phyloP scores from a whole-genome alignment of 2,888 invertebrate genomes.

The Acanthosepion esculentum region DNA sequence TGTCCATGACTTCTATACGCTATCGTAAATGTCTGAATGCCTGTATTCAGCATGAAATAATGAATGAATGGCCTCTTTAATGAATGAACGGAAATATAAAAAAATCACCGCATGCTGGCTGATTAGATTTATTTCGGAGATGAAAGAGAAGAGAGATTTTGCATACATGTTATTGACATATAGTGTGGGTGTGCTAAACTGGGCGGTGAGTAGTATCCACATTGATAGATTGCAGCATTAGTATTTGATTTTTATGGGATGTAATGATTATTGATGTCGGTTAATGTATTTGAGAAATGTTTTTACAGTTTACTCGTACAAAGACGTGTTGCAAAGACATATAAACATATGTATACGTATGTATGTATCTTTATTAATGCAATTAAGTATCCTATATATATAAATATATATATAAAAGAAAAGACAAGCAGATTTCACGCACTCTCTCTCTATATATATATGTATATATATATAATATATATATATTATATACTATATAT shows the following conservation, averaged over 20 bases:
- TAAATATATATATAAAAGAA: too few species aligned
- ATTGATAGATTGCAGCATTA: neutral
- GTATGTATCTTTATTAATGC: too few species aligned
- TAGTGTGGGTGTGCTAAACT: neutral
- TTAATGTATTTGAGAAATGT: neutral
- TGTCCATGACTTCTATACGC: neutral
- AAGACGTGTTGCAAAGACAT: neutral
- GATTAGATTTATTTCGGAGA: neutral
- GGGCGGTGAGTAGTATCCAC: neutral
- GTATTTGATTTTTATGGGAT: neutral
- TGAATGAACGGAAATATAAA: constrained; percentile 22
- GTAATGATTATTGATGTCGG: neutral
- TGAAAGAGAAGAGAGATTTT: neutral
- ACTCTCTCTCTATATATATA: too few species aligned
- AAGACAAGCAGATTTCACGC: too few species aligned
- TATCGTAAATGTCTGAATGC: neutral
- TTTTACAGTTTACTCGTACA: neutral
- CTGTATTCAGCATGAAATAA: neutral
- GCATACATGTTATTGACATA: neutral
- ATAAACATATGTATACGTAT: neutral
- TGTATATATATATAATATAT: too few species aligned
- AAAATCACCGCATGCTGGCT: neutral
- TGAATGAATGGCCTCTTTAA: constrained; percentile 9
- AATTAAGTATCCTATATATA: too few species aligned
- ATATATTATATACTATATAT: too few species aligned